These are phyloP conservation scores for Desmophyllum pertusum DNA, from an alignment of 92 coral and sea anemone species.

Conservation along the genomic window DNA sequence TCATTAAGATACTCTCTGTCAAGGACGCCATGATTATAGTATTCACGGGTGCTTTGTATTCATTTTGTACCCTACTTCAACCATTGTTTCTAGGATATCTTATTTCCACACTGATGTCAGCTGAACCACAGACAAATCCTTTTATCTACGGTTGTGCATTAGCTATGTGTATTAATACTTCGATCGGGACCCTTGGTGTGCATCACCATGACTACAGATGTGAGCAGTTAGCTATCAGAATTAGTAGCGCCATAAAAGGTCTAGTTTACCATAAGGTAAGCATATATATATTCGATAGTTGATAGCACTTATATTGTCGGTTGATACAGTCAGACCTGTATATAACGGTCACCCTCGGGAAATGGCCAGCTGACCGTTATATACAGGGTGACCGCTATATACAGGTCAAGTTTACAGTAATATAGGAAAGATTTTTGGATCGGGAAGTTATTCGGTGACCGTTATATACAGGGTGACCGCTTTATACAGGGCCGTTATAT, in stretches of 20 bases:
- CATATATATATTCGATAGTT: no score
- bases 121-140: not conserved
- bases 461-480: no score
- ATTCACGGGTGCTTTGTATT: not conserved
- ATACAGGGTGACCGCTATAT: no score
- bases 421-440: no score
- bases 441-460: no score
- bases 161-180: not conserved
- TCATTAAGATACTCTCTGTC: not conserved
- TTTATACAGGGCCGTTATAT: no score
- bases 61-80: not conserved
- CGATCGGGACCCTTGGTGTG: not conserved
- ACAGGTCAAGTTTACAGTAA: no score
- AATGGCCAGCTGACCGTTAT: no score
- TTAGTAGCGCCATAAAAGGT: not conserved
- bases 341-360: no score
- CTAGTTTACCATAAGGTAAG: conserved; percentile 9
- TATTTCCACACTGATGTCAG: not conserved
- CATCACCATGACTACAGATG: not conserved
- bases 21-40: not conserved
- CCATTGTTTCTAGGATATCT: conserved; percentile 14
- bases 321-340: no score
- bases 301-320: no score
- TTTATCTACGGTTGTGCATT: conserved; percentile 7
- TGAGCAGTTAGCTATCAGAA: not conserved